Conservation (phyloP, 2,797 vertebrate genomes). For the Enteromius fasciolatus region DNA sequence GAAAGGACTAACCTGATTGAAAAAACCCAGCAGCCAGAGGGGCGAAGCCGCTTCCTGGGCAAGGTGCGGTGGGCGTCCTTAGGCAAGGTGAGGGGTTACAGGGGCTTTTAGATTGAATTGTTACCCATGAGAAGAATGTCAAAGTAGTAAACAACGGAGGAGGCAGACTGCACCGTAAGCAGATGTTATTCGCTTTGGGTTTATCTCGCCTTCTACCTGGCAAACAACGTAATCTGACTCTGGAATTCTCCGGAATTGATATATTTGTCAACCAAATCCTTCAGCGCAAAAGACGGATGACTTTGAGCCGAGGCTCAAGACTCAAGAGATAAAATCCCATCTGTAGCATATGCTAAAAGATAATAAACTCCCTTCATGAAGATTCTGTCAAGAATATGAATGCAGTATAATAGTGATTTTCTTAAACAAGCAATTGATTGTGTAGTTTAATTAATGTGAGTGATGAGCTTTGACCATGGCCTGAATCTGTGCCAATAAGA, state of each 20-base stretch:
- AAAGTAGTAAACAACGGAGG: conserved; percentile 29
- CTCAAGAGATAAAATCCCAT: conserved; percentile 24
- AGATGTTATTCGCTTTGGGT: conserved; percentile 25
- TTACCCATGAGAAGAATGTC: conserved; percentile 41
- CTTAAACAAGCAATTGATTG: conserved; percentile 54
- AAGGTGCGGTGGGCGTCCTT: conserved; percentile 36
- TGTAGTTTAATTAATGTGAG: conserved; percentile 54
- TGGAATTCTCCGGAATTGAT: not conserved
- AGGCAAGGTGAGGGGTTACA: conserved; percentile 48
- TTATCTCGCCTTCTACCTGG: conserved; percentile 17
- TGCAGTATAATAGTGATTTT: conserved; percentile 37
- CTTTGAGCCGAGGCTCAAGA: not conserved
- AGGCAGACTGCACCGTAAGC: conserved; percentile 13
- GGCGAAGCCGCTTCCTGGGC: conserved; percentile 26
- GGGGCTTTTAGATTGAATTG: conserved; percentile 44
- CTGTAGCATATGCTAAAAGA: conserved; percentile 5
- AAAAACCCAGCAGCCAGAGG: conserved; percentile 30
- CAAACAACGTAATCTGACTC: conserved; percentile 22
- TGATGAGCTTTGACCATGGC: conserved; percentile 44
- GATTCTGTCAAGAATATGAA: conserved; percentile 39
- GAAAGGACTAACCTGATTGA: conserved; percentile 41
- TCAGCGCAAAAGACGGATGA: not conserved
- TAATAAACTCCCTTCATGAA: conserved; percentile 44
- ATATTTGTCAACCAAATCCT: conserved; percentile 28
- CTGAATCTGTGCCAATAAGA: conserved; percentile 46